A percentile compares a stretch with the other conserved stretches of the same genome.
Evolutionary conservation across 2,113 vertebrate genomes (phyloP).

Genomic region (Plecturocebus donacophilus): DNA sequence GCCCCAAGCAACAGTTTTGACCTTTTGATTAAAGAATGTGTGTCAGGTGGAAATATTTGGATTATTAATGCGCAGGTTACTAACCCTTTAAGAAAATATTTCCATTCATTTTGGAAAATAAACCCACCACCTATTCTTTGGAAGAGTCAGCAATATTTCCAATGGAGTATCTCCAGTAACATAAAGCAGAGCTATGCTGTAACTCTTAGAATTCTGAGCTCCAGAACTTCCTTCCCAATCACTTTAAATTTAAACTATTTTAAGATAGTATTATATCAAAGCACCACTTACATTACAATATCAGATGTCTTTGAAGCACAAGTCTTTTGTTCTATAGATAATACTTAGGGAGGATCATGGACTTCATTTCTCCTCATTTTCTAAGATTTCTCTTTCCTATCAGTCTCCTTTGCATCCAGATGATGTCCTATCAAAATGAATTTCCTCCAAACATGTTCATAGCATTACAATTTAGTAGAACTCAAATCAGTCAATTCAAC

Average conservation of each 20-base stretch:
- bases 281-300: neutral
- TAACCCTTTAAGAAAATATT: conserved; percentile 12
- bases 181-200: neutral
- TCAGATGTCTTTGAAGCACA: neutral
- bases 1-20: neutral
- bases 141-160: neutral
- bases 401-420: neutral
- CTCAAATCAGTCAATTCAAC: neutral
- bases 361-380: conserved; percentile 1
- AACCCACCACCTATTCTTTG: neutral
- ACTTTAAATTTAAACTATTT: conserved; percentile 6
- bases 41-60: conserved; percentile 10
- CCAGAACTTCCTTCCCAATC: neutral
- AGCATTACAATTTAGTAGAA: conserved; percentile 37
- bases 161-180: neutral
- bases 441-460: neutral
- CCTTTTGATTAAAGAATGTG: neutral
- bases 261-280: neutral
- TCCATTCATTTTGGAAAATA: neutral
- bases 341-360: neutral
- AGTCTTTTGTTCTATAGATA: neutral
- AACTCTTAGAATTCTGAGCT: neutral
- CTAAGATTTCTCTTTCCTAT: conserved; percentile 7
- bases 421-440: conserved; percentile 6
- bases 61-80: neutral